These are phyloP conservation scores for Notiomystis cincta DNA, from an alignment of 2,113 vertebrate species.

Conservation along the genomic window DNA sequence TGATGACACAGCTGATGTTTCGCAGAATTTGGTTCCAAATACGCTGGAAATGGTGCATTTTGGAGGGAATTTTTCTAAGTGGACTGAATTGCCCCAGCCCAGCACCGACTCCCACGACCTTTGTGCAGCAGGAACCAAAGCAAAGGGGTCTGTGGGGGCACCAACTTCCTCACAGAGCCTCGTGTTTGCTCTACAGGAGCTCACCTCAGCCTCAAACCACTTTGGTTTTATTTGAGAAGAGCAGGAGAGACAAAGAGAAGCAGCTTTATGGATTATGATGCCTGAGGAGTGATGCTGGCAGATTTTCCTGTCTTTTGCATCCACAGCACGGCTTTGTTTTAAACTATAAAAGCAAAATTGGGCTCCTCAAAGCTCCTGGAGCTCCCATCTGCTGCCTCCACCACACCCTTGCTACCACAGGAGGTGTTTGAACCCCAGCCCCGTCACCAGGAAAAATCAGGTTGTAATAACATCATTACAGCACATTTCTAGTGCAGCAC, in stretches of 20 bases:
- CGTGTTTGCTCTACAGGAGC: background rate
- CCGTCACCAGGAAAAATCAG: background rate
- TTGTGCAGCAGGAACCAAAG: background rate
- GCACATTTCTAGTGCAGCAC: background rate
- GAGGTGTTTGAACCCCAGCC: background rate
- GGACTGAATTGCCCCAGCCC: background rate
- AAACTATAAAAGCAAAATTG: background rate
- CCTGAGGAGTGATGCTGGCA: background rate
- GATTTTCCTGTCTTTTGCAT: background rate
- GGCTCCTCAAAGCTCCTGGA: background rate
- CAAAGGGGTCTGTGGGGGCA: accelerated
- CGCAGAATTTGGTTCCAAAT: background rate
- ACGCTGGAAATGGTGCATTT: accelerated
- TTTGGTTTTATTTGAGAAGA: background rate
- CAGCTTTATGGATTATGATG: background rate
- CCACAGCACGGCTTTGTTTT: background rate
- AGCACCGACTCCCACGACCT: accelerated
- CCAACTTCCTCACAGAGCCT: accelerated
- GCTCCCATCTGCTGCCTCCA: background rate
- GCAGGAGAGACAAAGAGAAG: background rate
- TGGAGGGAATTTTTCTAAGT: too few species aligned
- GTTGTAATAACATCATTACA: background rate
- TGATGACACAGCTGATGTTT: accelerated
- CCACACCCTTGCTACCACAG: background rate
- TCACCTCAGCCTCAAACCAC: background rate